Evolutionary conservation across 23 tunicate genomes (phyloP).

Genomic region (Botrylloides violaceus): DNA sequence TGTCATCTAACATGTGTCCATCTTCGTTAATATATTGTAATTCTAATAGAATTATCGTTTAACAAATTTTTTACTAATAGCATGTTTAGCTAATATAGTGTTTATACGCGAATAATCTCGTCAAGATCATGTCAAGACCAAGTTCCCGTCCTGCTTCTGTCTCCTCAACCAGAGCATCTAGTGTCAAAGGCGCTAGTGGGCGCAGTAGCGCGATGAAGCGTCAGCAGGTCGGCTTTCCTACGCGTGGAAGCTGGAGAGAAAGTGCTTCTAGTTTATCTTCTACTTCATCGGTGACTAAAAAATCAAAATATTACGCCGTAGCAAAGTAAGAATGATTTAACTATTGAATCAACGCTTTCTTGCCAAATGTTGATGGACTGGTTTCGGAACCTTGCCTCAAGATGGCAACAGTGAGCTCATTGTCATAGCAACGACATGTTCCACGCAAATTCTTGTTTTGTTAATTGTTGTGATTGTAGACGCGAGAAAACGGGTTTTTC

Average conservation of each 20-base stretch:
- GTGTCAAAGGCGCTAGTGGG: conserved; percentile 10
- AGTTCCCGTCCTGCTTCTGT: conserved; percentile 18
- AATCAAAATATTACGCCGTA: not conserved
- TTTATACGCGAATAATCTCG: not conserved
- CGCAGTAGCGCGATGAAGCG: not conserved
- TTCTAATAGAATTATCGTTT: too few relatives aligned
- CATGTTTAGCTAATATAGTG: not conserved
- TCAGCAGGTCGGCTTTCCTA: conserved; percentile 4
- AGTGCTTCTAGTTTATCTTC: conserved; percentile 18
- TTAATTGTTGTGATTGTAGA: too few relatives aligned
- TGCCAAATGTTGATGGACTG: not conserved
- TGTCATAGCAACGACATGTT: conserved; percentile 11
- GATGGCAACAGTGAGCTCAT: not conserved
- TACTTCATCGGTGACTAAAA: not conserved
- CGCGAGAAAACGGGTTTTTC: too few relatives aligned
- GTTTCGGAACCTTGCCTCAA: not conserved
- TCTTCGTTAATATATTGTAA: too few relatives aligned
- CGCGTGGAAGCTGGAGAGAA: conserved; percentile 10
- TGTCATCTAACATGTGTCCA: too few relatives aligned
- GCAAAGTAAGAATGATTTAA: not conserved
- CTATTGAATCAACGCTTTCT: not conserved
- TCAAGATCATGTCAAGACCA: not conserved
- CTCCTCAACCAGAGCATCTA: conserved; percentile 10
- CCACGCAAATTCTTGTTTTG: too few relatives aligned
- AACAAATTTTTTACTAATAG: not conserved